A percentile compares a stretch with the other conserved stretches of the same genome.
These are phyloP conservation scores for Acropternis orthonyx DNA, from an alignment of 2,797 vertebrate genomes.

Conservation along the genomic window DNA sequence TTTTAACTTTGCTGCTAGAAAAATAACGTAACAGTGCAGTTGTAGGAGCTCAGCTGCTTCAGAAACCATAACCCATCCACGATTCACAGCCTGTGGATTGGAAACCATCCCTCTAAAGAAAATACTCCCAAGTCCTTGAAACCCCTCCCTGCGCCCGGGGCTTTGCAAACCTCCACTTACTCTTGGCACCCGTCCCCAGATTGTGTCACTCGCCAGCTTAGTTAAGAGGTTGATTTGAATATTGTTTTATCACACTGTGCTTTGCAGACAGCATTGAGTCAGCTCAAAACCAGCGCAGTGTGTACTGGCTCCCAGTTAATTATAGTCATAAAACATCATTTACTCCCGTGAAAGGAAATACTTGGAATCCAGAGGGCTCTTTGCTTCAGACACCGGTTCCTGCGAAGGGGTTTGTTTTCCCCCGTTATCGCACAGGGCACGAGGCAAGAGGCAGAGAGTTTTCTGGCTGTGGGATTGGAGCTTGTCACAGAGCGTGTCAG, in stretches of 20 bases:
- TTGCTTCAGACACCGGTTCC: background rate
- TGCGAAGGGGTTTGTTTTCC: background rate
- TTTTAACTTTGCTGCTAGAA: background rate
- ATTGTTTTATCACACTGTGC: conserved; percentile 55
- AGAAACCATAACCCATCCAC: background rate
- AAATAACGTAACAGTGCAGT: background rate
- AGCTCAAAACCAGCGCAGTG: conserved; percentile 52
- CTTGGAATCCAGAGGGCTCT: conserved; percentile 7
- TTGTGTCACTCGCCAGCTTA: conserved; percentile 18
- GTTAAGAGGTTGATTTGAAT: conserved; percentile 55
- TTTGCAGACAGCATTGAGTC: conserved; percentile 60
- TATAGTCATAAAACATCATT: conserved; percentile 53
- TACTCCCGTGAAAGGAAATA: conserved; percentile 26
- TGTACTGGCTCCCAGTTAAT: conserved; percentile 61
- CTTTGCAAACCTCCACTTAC: conserved; percentile 13
- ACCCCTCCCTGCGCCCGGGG: background rate
- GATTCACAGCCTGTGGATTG: background rate
- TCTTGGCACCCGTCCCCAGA: background rate
- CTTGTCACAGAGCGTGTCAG: background rate
- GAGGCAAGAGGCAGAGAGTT: background rate
- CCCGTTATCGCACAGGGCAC: accelerated
- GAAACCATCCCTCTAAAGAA: background rate
- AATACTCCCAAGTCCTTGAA: background rate
- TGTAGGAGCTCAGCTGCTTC: background rate
- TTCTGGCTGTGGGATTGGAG: background rate